Conservation (phyloP, 2,113 vertebrate species). For the Gymnogyps californianus region DNA sequence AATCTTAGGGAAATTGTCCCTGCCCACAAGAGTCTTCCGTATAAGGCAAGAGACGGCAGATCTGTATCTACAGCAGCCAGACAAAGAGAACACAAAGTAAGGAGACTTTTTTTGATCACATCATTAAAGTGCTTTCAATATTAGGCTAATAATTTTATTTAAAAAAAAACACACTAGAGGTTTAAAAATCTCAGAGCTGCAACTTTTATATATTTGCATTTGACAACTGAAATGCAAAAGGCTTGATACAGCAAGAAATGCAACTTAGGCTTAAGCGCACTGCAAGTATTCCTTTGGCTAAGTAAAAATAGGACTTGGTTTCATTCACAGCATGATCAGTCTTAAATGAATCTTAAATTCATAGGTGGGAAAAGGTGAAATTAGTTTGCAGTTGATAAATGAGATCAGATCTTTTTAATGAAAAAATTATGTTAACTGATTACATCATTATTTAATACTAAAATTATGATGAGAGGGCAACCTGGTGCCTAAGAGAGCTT, state of each 20-base stretch:
- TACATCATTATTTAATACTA: neutral
- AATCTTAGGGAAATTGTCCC: neutral
- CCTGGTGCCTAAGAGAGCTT: neutral
- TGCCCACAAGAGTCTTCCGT: neutral
- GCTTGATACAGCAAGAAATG: neutral
- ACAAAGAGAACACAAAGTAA: neutral
- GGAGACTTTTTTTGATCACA: neutral
- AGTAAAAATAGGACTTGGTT: neutral
- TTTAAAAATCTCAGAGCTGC: neutral
- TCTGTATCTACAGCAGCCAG: neutral
- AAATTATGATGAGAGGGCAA: neutral
- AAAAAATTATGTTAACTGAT: neutral
- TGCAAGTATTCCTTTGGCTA: neutral
- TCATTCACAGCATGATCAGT: neutral
- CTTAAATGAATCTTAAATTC: neutral
- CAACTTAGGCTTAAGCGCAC: neutral
- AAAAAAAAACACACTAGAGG: neutral
- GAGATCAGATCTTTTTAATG: neutral
- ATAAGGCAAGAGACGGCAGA: neutral
- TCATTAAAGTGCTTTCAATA: neutral
- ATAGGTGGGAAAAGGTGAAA: neutral
- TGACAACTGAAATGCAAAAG: neutral
- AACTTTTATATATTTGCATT: neutral
- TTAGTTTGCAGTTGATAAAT: neutral
- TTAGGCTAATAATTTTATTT: neutral